phyloP scores from a whole-genome alignment of 2,797 vertebrate species.

The Heterohyrax brucei region DNA sequence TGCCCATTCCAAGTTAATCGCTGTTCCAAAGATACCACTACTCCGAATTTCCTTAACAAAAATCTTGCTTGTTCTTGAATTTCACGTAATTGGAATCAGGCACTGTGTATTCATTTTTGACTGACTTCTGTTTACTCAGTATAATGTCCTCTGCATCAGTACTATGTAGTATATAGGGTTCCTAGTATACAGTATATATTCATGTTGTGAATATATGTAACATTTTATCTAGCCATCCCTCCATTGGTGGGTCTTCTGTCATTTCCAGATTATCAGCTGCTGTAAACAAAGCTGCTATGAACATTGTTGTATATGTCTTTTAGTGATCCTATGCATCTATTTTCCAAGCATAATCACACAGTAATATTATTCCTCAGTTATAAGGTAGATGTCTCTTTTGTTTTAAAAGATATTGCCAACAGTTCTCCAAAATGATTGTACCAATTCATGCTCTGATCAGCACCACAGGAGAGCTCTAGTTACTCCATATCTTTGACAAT shows the following conservation, averaged over 20 bases:
- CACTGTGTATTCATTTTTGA: not conserved
- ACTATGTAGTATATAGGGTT: no score
- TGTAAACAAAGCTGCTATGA: not conserved
- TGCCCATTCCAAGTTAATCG: not conserved
- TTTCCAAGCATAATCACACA: not conserved
- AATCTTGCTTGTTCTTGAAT: not conserved
- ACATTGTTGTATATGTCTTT: not conserved
- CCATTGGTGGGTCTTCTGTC: not conserved
- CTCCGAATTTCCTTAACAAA: not conserved
- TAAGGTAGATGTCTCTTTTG: not conserved
- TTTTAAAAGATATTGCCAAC: constrained; percentile 16
- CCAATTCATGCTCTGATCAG: not conserved
- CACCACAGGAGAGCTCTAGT: not conserved
- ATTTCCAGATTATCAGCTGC: not conserved
- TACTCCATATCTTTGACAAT: not conserved
- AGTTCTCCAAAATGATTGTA: not conserved
- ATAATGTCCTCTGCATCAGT: not conserved
- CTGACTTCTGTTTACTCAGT: not conserved
- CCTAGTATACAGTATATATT: not conserved
- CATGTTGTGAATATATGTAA: not conserved
- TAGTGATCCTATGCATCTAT: not conserved
- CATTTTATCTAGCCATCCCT: not conserved
- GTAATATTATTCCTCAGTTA: not conserved
- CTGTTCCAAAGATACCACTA: not conserved
- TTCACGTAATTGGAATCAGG: not conserved